These are phyloP conservation scores for Crotalus viridis DNA, from an alignment of 2,113 vertebrate species.

Conservation along the genomic window DNA sequence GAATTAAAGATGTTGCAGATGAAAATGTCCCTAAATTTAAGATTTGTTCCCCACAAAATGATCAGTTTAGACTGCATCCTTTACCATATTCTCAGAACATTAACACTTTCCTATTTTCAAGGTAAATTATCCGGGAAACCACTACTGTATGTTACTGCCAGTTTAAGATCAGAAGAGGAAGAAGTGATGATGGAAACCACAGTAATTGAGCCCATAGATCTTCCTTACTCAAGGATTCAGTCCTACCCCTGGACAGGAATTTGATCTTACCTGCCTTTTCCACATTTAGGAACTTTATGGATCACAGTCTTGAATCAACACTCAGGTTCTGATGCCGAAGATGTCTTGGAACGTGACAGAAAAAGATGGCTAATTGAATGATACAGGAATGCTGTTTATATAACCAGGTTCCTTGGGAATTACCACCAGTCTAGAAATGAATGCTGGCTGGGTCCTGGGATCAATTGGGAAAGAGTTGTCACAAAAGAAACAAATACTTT, in stretches of 20 bases:
- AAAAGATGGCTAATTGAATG: not conserved
- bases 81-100: not conserved
- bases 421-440: not conserved
- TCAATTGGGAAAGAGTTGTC: not conserved
- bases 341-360: not conserved
- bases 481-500: not conserved
- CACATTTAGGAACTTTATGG: not conserved
- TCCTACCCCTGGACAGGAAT: not conserved
- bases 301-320: not conserved
- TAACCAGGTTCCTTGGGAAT: not conserved
- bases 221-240: not conserved
- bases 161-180: not conserved
- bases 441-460: not conserved
- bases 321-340: not conserved
- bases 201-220: not conserved
- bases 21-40: not conserved
- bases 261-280: not conserved
- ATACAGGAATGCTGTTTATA: not conserved
- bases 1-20: not conserved
- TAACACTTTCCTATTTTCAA: not conserved
- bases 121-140: not conserved
- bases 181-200: not conserved
- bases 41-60: not conserved
- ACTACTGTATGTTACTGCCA: not conserved
- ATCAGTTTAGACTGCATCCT: not conserved